phyloP scores from a whole-genome alignment of 2,888 invertebrate species.

The Tromatobia lineatoria region DNA sequence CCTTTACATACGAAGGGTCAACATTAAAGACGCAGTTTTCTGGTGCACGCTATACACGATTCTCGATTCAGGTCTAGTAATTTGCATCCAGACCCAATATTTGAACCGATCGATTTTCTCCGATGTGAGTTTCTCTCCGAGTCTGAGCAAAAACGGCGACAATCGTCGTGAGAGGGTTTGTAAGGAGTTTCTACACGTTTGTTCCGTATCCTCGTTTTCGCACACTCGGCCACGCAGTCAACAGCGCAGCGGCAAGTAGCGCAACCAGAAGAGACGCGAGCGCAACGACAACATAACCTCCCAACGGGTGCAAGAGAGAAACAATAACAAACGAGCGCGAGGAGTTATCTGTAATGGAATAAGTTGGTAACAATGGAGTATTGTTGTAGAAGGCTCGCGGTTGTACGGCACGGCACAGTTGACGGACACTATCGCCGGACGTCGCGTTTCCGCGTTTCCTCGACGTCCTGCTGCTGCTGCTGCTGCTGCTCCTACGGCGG shows the following conservation, averaged over 20 bases:
- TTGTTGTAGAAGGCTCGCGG: conserved; percentile 83
- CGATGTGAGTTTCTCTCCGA: not conserved
- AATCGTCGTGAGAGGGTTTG: not conserved
- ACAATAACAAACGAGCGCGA: conserved; percentile 70
- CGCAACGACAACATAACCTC: conserved; percentile 29
- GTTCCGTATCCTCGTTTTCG: conserved; percentile 31
- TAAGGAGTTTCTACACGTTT: conserved; percentile 8
- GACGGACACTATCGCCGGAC: conserved; percentile 85
- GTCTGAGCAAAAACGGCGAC: not conserved
- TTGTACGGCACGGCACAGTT: conserved; percentile 72
- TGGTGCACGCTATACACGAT: not conserved
- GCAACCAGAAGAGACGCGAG: conserved; percentile 10
- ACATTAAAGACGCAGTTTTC: not conserved
- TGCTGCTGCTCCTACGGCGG: conserved; percentile 2
- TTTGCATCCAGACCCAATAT: not conserved
- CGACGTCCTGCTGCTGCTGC: conserved; percentile 64
- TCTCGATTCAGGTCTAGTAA: not conserved
- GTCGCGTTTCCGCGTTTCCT: conserved; percentile 83
- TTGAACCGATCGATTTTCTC: not conserved
- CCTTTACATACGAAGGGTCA: no score
- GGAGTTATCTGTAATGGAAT: conserved; percentile 86
- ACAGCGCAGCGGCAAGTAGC: conserved; percentile 36
- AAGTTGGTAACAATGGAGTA: conserved; percentile 85
- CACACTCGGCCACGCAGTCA: conserved; percentile 25
- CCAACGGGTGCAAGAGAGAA: conserved; percentile 52